Conservation (phyloP, 2,113 vertebrate species). For the Chionomys nivalis region DNA sequence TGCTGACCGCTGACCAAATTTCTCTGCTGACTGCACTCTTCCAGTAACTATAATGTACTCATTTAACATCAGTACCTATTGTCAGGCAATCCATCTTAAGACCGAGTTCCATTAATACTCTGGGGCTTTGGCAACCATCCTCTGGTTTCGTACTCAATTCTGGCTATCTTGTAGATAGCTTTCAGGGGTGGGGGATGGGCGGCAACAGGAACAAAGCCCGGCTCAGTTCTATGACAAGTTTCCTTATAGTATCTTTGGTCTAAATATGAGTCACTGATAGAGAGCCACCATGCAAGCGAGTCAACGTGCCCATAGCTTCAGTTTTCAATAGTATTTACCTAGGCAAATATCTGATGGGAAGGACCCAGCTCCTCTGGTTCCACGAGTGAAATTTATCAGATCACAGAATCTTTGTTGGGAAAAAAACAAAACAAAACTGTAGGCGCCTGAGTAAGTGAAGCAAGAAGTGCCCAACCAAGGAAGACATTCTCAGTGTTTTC, state of each 20-base stretch:
- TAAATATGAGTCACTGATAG: conserved; percentile 23
- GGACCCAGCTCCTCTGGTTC: conserved; percentile 54
- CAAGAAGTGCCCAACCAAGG: not conserved
- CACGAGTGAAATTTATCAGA: conserved; percentile 21
- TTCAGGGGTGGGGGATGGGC: not conserved
- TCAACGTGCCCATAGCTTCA: not conserved
- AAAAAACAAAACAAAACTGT: not conserved
- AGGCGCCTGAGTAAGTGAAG: not conserved
- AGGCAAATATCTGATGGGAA: conserved; percentile 50
- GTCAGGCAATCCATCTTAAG: not conserved
- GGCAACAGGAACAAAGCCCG: not conserved
- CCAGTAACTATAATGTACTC: not conserved
- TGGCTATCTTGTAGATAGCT: not conserved
- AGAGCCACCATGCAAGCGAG: not conserved
- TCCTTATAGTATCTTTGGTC: not conserved
- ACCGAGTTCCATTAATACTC: not conserved
- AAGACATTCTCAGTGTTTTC: not conserved
- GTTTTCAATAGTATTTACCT: conserved; percentile 25
- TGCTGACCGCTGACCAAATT: not conserved
- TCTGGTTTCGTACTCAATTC: not conserved
- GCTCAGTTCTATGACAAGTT: not conserved
- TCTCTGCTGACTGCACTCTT: not conserved
- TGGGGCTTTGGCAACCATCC: not conserved
- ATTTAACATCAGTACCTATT: not conserved
- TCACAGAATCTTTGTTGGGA: conserved; percentile 8